Conservation (phyloP, 1,140 invertebrate species). For the Archivesica marissinica region DNA sequence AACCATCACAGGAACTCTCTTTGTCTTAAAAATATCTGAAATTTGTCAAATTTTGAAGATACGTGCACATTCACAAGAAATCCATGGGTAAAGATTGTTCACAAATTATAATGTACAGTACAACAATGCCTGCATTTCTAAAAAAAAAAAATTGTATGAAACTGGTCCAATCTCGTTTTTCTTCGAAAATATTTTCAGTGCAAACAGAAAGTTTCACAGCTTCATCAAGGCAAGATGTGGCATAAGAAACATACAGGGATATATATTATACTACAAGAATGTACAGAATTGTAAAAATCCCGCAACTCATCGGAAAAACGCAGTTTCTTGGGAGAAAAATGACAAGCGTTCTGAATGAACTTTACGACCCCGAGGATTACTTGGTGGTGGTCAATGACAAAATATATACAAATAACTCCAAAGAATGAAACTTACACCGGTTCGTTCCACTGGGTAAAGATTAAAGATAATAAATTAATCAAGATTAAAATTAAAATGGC, state of each 20-base stretch:
- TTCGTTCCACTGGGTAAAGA: conserved; percentile 83
- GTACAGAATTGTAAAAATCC: too few species aligned
- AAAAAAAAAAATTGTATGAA: too few species aligned
- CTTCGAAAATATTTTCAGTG: too few species aligned
- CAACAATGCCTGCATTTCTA: too few species aligned
- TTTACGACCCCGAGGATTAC: neutral
- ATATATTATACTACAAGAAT: too few species aligned
- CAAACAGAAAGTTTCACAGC: too few species aligned
- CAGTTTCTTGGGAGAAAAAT: conserved; percentile 38
- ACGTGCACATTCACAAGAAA: too few species aligned
- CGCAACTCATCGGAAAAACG: conserved; percentile 65
- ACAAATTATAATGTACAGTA: too few species aligned
- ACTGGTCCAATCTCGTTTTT: too few species aligned
- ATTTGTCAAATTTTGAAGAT: neutral
- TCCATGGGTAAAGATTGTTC: too few species aligned
- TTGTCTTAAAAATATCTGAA: conserved; percentile 37
- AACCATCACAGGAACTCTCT: neutral
- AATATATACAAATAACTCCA: neutral
- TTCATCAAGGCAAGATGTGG: too few species aligned
- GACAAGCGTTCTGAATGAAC: conserved; percentile 57
- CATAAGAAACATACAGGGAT: too few species aligned
- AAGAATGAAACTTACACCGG: conserved; percentile 81
- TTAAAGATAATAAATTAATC: conserved; percentile 75
- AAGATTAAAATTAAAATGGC: conserved; percentile 65
- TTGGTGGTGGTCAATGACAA: conserved; percentile 21